Evolutionary conservation across 2,797 vertebrate species (phyloP), one percentile per base, ranked within the genome.

Genomic region (Dromococcyx pavoninus): DNA sequence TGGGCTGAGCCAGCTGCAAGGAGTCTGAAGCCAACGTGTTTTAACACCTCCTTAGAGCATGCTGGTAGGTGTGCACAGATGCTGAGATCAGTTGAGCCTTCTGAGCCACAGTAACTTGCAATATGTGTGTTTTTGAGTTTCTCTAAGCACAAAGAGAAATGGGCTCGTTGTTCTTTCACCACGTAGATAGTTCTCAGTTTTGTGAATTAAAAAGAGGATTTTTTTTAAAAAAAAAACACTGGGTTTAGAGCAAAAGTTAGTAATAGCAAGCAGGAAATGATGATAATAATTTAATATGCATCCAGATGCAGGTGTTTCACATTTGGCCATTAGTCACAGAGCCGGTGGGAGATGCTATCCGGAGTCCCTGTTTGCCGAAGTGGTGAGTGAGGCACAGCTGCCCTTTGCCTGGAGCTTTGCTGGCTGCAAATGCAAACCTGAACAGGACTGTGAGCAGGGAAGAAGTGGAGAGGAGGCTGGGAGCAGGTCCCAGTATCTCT

Each of bases 191-290:
- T 37, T 94, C 77, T 67, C 80, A 61, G 54, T 18, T 86, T 81
- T 79, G 67, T 61, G 76, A 90, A 91, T 88, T 83, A 90, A 70
- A 75, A 72, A 80, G 62, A 86, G 61, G 73, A 51, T 37, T 72
- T 71, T 64, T 4, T 14, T 4, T 17, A 48, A 44, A 43, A 54
- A 19, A 56, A 32, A 44, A 35, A 51, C 5, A 25, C 30, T 13
- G 44, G 35, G 69, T 64, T 66, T 76, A 11, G 78, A 93, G 85
- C 81, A 77, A 73, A 86, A 60, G 89, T 85, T 48, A 64, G 92
- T 44, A 96, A 82, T 79, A 94, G 86, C 11, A 65, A 74, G 94
- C 94, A 96, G 96, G 96, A 96, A 96, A 95, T 78, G 72, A 80
- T 89, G 87, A 83, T 77, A 41, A 92, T 82, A 64, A 93, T 93